phyloP scores from a whole-genome alignment of 2,113 vertebrate species.

The Sminthopsis crassicaudata region DNA sequence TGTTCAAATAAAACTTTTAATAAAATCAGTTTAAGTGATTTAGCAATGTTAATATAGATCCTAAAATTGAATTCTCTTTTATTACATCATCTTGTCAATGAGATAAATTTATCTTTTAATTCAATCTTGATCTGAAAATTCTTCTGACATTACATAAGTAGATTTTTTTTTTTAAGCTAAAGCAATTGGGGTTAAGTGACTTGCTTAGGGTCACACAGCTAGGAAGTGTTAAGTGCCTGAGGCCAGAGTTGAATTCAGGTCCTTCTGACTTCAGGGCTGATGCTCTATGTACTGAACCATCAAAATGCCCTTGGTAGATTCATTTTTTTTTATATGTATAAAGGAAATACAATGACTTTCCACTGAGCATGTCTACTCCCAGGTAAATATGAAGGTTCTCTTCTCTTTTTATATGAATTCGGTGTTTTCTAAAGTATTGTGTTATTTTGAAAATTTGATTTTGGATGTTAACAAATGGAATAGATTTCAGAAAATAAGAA shows the following conservation, averaged over 20 bases:
- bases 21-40: not conserved
- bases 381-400: not conserved
- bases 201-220: too few species aligned
- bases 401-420: not conserved
- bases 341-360: not conserved
- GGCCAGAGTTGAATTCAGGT: too few species aligned
- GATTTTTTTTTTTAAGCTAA: not conserved
- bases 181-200: too few species aligned
- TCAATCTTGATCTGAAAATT: not conserved
- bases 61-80: not conserved
- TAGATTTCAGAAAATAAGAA: not conserved
- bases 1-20: not conserved
- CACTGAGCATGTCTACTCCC: not conserved
- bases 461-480: not conserved
- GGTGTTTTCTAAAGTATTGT: not conserved
- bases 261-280: too few species aligned
- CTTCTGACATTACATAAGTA: not conserved
- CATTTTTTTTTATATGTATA: not conserved
- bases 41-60: not conserved
- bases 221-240: too few species aligned
- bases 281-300: too few species aligned
- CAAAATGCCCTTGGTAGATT: not conserved
- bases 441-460: not conserved
- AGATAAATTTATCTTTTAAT: not conserved
- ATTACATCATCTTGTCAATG: not conserved